Conservation (phyloP, 2,797 vertebrate genomes). For the Manis pentadactyla region DNA sequence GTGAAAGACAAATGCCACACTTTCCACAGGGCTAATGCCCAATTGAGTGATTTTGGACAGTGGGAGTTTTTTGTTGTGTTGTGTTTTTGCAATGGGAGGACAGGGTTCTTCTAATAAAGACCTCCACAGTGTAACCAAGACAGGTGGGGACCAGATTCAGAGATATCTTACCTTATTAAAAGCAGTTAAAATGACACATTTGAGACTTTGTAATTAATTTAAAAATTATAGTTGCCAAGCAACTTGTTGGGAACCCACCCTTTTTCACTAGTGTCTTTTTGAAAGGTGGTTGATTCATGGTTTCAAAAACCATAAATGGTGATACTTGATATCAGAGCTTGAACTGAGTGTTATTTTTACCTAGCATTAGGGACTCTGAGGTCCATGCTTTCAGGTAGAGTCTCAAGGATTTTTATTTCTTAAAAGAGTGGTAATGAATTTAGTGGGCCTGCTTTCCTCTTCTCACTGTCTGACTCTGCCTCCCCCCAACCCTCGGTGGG, state of each 20-base stretch:
- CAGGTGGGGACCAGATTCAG: not conserved
- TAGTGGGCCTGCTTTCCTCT: not conserved
- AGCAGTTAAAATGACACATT: constrained; percentile 18
- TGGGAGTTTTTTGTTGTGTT: not conserved
- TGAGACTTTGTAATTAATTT: constrained; percentile 37
- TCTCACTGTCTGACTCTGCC: not conserved
- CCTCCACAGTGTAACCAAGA: not conserved
- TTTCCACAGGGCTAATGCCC: not conserved
- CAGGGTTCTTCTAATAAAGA: not conserved
- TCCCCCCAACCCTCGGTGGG: not conserved
- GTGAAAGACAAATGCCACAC: not conserved
- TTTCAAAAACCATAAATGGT: constrained; percentile 6
- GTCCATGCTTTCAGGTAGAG: not conserved
- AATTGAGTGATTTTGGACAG: not conserved
- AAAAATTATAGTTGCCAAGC: not conserved
- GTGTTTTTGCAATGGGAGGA: not conserved
- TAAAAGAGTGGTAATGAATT: not conserved
- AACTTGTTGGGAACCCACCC: not conserved
- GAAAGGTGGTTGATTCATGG: not conserved
- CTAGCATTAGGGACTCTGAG: not conserved
- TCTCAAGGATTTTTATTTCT: not conserved
- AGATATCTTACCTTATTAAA: constrained; percentile 34
- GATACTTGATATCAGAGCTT: not conserved
- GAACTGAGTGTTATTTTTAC: not conserved
- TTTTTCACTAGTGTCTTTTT: not conserved